Evolutionary conservation across 2,797 vertebrate genomes (phyloP).

Genomic region (Sebastes vulpes): DNA sequence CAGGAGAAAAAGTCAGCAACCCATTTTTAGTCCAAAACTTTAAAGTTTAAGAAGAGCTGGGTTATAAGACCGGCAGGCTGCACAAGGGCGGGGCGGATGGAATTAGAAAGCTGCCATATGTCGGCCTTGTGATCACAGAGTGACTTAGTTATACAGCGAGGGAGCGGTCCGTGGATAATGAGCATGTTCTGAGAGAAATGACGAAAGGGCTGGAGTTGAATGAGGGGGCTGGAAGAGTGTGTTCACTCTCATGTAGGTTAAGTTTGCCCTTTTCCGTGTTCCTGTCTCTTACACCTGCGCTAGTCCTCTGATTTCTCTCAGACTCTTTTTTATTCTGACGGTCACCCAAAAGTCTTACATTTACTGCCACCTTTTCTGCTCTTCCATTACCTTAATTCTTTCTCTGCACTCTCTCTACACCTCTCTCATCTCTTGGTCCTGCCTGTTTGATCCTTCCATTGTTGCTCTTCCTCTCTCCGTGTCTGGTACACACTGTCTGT

Average conservation of each 20-base stretch:
- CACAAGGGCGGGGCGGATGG: conserved; percentile 46
- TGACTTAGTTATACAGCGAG: conserved; percentile 36
- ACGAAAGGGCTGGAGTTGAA: conserved; percentile 40
- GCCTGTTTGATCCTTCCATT: conserved; percentile 34
- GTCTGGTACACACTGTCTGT: conserved; percentile 11
- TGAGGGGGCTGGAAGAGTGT: background rate
- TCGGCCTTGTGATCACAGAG: conserved; percentile 68
- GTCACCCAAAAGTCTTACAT: background rate
- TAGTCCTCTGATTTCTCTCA: background rate
- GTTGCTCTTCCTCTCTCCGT: conserved; percentile 11
- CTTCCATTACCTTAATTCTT: conserved; percentile 1
- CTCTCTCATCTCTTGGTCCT: conserved; percentile 7
- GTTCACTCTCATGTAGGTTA: conserved; percentile 47
- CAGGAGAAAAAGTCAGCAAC: background rate
- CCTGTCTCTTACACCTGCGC: conserved; percentile 1
- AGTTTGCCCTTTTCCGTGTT: conserved; percentile 11
- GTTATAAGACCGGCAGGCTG: conserved; percentile 15
- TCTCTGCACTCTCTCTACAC: conserved; percentile 5
- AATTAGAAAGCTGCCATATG: conserved; percentile 72
- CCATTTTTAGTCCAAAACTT: conserved; percentile 27
- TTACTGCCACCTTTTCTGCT: background rate
- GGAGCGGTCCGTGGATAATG: conserved; percentile 68
- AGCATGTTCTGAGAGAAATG: conserved; percentile 50
- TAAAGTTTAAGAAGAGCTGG: conserved; percentile 11
- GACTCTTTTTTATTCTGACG: background rate